Evolutionary conservation across 1,140 invertebrate species (phyloP), one percentile per base, ranked within the genome.

Genomic region (Galleria mellonella): DNA sequence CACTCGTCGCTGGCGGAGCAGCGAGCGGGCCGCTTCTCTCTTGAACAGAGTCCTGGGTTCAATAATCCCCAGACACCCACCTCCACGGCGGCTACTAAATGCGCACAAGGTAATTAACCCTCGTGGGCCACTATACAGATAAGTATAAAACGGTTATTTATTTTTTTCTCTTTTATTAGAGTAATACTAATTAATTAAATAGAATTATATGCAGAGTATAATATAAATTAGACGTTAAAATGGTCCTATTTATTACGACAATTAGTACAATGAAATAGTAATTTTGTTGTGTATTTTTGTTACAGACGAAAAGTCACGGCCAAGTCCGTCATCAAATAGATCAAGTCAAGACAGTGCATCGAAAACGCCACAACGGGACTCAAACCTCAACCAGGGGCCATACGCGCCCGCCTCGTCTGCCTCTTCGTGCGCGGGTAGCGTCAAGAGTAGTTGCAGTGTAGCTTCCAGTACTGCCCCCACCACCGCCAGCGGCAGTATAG

Each of bases 11-110:
- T 79, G 4, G 69, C 82, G 14, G 76, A 86, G 51, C 71, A 79
- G 36, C 59, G 86, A 7, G 58, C 83, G 30, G 83, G 82, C 2
- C 60, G 86, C 13, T 87, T 86, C 58, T 87, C 86, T 0, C 42
- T 87, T 40, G 86, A 87, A 41, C 86, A 87, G 59, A 87, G 86
- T 68, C 86, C 86, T 9, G 70, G 81, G 9, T 86, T 85, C 62
- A 85, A 81, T 50, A 87, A 87, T 36, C 86, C 86, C 0, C 86
- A 87, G 45, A 87, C 86, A 15, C 84, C 86, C 7, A 86, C 79
- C 23, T 83, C 84, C 7, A 65, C 42, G 7, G 59, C 59, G 4
- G 62, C 48, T 13, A 60, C 57, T 14, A 75, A 72, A 43, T 73
- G 66, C 43, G 61, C 58, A 35, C 68, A 74, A 53, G 72, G 76